These are phyloP conservation scores for Apis florea DNA, from an alignment of 1,140 invertebrate species.

Conservation along the genomic window DNA sequence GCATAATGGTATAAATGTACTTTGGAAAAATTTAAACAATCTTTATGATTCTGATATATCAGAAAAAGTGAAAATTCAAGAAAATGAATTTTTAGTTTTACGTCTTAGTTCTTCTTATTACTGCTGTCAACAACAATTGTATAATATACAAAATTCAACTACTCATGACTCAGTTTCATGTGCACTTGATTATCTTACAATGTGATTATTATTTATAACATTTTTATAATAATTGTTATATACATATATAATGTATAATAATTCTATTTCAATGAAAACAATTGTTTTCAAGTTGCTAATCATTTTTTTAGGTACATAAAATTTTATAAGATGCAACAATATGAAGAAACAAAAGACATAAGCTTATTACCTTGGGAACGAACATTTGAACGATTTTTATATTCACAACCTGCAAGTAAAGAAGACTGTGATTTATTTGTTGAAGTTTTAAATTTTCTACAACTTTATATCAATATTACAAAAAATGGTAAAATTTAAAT, in stretches of 20 bases:
- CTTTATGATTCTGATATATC: slow-evolving; percentile 59
- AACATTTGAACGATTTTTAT: slow-evolving; percentile 82
- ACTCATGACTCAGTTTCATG: slow-evolving; percentile 81
- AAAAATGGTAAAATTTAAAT: slow-evolving; percentile 53
- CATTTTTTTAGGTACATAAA: slow-evolving; percentile 68
- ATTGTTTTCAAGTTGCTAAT: not conserved
- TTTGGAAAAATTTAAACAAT: slow-evolving; percentile 66
- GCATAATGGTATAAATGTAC: slow-evolving; percentile 74
- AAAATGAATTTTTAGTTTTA: slow-evolving; percentile 78
- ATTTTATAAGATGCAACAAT: slow-evolving; percentile 65
- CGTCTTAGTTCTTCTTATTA: slow-evolving; percentile 78
- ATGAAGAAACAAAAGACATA: slow-evolving; percentile 73
- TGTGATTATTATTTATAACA: slow-evolving; percentile 76
- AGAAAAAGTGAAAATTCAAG: slow-evolving; percentile 75
- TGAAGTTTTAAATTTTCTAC: slow-evolving; percentile 82
- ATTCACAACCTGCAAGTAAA: slow-evolving; percentile 81
- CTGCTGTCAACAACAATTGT: slow-evolving; percentile 79
- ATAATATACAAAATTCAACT: slow-evolving; percentile 83
- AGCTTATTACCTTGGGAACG: slow-evolving; percentile 82
- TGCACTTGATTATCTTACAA: slow-evolving; percentile 80
- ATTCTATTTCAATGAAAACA: not conserved
- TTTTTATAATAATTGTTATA: not conserved
- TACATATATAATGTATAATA: too few relatives aligned
- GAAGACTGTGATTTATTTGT: slow-evolving; percentile 82
- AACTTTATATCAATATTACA: slow-evolving; percentile 74